phyloP scores from a whole-genome alignment of 2,113 vertebrate species.

The Limanda limanda region DNA sequence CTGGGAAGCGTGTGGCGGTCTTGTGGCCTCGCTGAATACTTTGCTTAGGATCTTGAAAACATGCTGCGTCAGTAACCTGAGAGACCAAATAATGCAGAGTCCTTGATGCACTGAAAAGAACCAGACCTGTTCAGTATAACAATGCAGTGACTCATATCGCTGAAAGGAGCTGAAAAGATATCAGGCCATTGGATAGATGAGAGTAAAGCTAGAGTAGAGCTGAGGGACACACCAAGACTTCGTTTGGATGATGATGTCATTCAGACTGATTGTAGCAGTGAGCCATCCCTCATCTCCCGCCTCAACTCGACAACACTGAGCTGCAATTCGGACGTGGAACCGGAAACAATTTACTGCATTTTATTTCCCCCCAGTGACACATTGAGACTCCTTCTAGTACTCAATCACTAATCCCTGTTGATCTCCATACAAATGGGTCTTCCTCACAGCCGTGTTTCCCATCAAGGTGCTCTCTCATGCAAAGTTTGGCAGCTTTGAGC shows the following conservation, averaged over 20 bases:
- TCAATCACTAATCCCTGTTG: conserved; percentile 29
- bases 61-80: conserved; percentile 31
- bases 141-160: conserved; percentile 2
- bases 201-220: not conserved
- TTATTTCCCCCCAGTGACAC: conserved; percentile 42
- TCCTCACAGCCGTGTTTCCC: not conserved
- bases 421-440: conserved; percentile 18
- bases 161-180: conserved; percentile 8
- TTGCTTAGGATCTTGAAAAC: conserved; percentile 41
- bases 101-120: conserved; percentile 12
- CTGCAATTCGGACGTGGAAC: conserved; percentile 20
- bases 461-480: not conserved
- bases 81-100: conserved; percentile 18
- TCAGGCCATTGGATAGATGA: not conserved
- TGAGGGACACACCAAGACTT: conserved; percentile 13
- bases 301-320: conserved; percentile 22
- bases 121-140: conserved; percentile 24
- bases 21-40: conserved; percentile 47
- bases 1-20: conserved; percentile 64
- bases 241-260: conserved; percentile 55
- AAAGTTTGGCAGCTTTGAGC: not conserved
- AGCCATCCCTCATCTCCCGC: conserved; percentile 12
- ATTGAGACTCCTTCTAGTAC: conserved; percentile 53
- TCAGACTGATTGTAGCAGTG: conserved; percentile 3
- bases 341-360: conserved; percentile 48